Evolutionary conservation across 1,140 invertebrate species (phyloP).

Genomic region (Sarcophaga bullata): DNA sequence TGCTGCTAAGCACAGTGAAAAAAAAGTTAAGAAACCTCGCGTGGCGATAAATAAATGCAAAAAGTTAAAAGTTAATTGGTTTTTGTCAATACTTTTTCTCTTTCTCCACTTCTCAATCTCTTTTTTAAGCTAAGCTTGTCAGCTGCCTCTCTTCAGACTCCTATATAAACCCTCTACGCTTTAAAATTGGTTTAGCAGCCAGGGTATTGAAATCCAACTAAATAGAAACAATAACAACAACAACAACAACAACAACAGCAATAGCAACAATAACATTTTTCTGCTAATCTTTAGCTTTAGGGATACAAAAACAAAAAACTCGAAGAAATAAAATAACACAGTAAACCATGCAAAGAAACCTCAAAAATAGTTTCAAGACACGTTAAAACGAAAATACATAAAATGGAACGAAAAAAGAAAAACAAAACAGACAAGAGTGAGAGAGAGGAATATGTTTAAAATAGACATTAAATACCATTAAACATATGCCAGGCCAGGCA

Average conservation of each 20-base stretch:
- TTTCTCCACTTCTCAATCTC: not conserved
- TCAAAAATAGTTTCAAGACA: not conserved
- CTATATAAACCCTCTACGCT: not conserved
- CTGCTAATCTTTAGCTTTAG: not conserved
- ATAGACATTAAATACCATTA: slow-evolving; percentile 40
- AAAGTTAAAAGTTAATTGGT: slow-evolving; percentile 66
- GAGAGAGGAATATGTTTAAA: slow-evolving; percentile 2
- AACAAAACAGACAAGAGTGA: too few relatives aligned
- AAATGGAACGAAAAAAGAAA: too few relatives aligned
- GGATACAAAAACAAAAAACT: not conserved
- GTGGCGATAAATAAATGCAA: slow-evolving; percentile 52
- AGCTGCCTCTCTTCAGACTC: not conserved
- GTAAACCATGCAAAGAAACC: not conserved
- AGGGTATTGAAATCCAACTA: too few relatives aligned
- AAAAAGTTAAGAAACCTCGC: not conserved
- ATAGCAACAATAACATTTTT: not conserved
- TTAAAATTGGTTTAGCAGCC: too few relatives aligned
- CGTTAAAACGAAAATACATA: not conserved
- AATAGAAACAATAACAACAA: too few relatives aligned
- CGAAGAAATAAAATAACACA: not conserved
- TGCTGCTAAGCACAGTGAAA: too few relatives aligned
- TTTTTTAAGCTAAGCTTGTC: too few relatives aligned
- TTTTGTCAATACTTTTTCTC: slow-evolving; percentile 61
- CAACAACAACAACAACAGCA: too few relatives aligned
- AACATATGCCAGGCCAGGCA: slow-evolving; percentile 15